Conservation (phyloP, 1,140 invertebrate species). For the Acyrthosiphon pisum region DNA sequence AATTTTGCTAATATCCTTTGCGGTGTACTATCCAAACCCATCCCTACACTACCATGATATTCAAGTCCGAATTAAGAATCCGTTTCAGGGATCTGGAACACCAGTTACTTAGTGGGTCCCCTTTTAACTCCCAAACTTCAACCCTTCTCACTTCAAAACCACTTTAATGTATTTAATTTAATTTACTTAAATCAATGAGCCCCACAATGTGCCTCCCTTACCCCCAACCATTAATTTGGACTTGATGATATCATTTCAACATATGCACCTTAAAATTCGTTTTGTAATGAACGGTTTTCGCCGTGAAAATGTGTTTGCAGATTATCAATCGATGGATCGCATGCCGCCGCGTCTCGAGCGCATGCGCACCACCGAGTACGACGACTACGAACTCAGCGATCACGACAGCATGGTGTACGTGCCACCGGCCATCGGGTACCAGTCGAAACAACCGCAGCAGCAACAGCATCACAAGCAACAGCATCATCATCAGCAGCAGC, state of each 20-base stretch:
- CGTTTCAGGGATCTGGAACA: too few relatives aligned
- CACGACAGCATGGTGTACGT: constrained; percentile 55
- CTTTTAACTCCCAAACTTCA: too few relatives aligned
- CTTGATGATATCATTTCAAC: not conserved
- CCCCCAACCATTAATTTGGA: not conserved
- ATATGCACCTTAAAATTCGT: not conserved
- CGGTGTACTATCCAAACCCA: too few relatives aligned
- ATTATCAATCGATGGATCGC: constrained; percentile 50
- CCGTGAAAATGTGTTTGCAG: not conserved
- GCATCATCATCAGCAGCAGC: not conserved
- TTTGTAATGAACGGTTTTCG: not conserved
- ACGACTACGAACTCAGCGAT: constrained; percentile 56
- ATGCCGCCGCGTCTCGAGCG: constrained; percentile 54
- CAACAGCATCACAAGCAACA: not conserved
- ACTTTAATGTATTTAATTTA: too few relatives aligned
- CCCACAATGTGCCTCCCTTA: too few relatives aligned
- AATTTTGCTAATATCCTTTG: too few relatives aligned
- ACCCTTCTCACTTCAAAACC: too few relatives aligned
- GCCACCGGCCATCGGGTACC: constrained; percentile 33
- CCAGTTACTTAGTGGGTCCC: too few relatives aligned
- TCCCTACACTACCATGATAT: too few relatives aligned
- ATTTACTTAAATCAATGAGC: too few relatives aligned
- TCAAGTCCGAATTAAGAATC: too few relatives aligned
- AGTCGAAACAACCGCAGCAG: not conserved
- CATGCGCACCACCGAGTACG: constrained; percentile 58